phyloP scores from a whole-genome alignment of 30 jellyfish, hydroid and myxozoan genomes.

The Haliclystus octoradiatus region DNA sequence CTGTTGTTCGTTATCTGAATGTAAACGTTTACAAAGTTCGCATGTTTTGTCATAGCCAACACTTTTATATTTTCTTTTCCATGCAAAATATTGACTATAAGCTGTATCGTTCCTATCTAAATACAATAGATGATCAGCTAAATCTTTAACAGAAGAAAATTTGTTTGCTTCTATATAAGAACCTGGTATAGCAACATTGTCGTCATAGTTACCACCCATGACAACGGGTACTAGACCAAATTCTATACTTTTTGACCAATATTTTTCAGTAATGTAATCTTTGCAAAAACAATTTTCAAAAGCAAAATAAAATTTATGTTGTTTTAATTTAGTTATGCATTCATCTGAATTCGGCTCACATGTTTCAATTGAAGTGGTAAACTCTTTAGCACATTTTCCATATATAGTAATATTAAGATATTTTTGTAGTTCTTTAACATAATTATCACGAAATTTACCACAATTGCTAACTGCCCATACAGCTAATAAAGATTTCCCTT shows the following conservation, averaged over 20 bases:
- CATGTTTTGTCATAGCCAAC: conserved; percentile 28
- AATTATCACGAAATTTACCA: conserved; percentile 70
- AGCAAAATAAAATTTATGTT: conserved; percentile 3
- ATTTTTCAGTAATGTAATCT: conserved; percentile 7
- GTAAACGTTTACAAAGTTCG: conserved; percentile 6
- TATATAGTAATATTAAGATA: conserved; percentile 63
- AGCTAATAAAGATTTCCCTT: conserved; percentile 45
- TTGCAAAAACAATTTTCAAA: conserved; percentile 4
- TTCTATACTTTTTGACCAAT: neutral
- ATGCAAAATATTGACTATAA: conserved; percentile 35
- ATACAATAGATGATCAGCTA: conserved; percentile 14
- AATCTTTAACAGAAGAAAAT: conserved; percentile 17
- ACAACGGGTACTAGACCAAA: neutral
- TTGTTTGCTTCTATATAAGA: conserved; percentile 23
- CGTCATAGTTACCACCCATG: neutral
- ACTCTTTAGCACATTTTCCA: conserved; percentile 67
- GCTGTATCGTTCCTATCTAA: conserved; percentile 30
- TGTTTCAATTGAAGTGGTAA: conserved; percentile 31
- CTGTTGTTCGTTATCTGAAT: neutral
- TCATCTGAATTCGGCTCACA: too few relatives aligned
- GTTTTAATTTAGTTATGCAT: neutral
- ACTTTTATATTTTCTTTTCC: too few relatives aligned
- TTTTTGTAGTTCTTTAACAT: conserved; percentile 58
- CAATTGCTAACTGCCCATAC: conserved; percentile 96
- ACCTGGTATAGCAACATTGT: conserved; percentile 18